These are phyloP conservation scores for Monodelphis domestica DNA, from an alignment of 2,797 vertebrate genomes.

Conservation along the genomic window DNA sequence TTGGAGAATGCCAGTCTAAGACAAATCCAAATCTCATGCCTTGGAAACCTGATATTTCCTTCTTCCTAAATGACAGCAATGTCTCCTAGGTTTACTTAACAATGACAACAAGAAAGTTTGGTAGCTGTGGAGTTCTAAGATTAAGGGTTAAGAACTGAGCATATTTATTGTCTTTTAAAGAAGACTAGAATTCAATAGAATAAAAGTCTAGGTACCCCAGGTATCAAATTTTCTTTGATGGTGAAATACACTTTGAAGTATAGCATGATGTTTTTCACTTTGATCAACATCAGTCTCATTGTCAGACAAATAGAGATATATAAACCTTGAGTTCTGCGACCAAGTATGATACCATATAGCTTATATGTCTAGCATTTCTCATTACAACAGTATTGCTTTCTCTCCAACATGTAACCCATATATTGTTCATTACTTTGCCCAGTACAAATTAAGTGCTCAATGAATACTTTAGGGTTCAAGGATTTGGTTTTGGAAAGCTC, in stretches of 20 bases:
- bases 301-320: background rate
- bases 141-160: background rate
- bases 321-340: constrained; percentile 25
- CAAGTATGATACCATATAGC: background rate
- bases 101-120: constrained; percentile 17
- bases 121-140: constrained; percentile 1
- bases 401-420: rapidly evolving
- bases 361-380: background rate
- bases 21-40: constrained; percentile 32
- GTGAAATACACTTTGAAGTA: constrained; percentile 13
- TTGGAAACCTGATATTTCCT: constrained; percentile 27
- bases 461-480: background rate
- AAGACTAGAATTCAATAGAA: background rate
- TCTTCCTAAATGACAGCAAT: background rate
- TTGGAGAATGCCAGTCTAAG: background rate
- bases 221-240: background rate
- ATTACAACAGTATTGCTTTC: background rate
- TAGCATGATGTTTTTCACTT: background rate
- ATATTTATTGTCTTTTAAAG: background rate
- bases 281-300: background rate
- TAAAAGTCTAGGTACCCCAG: background rate
- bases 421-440: background rate
- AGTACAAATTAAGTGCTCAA: background rate
- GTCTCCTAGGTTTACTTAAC: background rate
- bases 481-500: background rate